A percentile compares a stretch with the other conserved stretches of the same genome.
Evolutionary conservation across 2,113 vertebrate genomes (phyloP).

Genomic region (Scalopus aquaticus): DNA sequence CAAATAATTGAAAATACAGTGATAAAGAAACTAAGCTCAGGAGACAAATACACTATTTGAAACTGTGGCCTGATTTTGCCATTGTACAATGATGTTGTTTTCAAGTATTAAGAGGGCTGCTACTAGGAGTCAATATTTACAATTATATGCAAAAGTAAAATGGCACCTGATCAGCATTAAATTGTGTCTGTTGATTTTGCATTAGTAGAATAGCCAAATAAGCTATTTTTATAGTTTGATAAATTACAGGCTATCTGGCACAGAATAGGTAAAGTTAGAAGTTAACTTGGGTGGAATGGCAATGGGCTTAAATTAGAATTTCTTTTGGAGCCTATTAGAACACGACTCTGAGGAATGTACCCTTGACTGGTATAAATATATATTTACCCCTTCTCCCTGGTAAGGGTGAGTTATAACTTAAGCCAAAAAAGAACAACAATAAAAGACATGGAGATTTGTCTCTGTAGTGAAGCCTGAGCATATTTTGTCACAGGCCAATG

Average conservation of each 20-base stretch:
- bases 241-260: background rate
- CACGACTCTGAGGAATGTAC: background rate
- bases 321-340: background rate
- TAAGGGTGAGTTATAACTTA: conserved; percentile 31
- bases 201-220: background rate
- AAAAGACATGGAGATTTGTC: background rate
- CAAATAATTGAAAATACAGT: background rate
- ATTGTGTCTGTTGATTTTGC: background rate
- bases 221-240: background rate
- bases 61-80: background rate
- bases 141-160: background rate
- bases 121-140: background rate
- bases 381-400: conserved; percentile 2
- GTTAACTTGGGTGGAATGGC: background rate
- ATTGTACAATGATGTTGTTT: background rate
- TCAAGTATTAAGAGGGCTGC: background rate
- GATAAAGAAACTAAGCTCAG: background rate
- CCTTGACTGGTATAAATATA: background rate
- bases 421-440: background rate
- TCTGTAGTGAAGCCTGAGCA: background rate
- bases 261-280: background rate
- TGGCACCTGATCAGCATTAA: background rate
- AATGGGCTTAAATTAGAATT: background rate
- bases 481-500: background rate
- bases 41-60: background rate